phyloP scores from a whole-genome alignment of 2,888 invertebrate species.

The Trisateles emortualis region DNA sequence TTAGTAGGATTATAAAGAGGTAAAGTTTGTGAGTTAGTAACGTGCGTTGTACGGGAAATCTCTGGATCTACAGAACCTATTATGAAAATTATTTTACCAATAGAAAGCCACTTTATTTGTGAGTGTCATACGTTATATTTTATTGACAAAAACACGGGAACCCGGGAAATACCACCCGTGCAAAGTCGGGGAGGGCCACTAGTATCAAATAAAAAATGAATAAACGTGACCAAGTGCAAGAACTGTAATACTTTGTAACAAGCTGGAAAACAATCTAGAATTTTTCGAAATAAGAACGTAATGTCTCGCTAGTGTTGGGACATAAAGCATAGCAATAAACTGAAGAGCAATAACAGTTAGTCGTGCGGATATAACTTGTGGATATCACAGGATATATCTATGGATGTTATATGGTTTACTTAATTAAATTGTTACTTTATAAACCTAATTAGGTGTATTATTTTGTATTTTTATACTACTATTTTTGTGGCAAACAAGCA shows the following conservation, averaged over 20 bases:
- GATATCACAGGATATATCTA: slow-evolving; percentile 45
- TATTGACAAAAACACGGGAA: too few species aligned
- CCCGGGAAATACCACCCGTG: too few species aligned
- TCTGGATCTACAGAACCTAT: too few species aligned
- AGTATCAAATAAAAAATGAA: not conserved
- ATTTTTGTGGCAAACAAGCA: too few species aligned
- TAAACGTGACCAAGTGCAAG: not conserved
- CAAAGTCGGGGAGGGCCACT: too few species aligned
- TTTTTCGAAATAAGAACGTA: slow-evolving; percentile 2
- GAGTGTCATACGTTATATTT: too few species aligned
- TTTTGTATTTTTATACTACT: too few species aligned
- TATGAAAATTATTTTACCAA: too few species aligned
- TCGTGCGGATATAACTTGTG: slow-evolving; percentile 53
- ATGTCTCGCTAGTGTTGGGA: slow-evolving; percentile 14
- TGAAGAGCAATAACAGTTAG: slow-evolving; percentile 63
- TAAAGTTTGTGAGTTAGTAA: too few species aligned
- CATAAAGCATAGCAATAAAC: slow-evolving; percentile 16
- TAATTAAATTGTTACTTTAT: slow-evolving; percentile 60
- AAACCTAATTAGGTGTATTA: slow-evolving; percentile 29
- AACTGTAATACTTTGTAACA: not conserved
- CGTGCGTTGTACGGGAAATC: too few species aligned
- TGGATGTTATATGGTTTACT: slow-evolving; percentile 66
- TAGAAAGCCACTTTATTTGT: too few species aligned
- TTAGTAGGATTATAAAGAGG: too few species aligned
- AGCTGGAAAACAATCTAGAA: not conserved